A percentile compares a stretch with the other conserved stretches of the same genome.
phyloP scores from a whole-genome alignment of 2,113 vertebrate genomes.

The Callorhinus ursinus region DNA sequence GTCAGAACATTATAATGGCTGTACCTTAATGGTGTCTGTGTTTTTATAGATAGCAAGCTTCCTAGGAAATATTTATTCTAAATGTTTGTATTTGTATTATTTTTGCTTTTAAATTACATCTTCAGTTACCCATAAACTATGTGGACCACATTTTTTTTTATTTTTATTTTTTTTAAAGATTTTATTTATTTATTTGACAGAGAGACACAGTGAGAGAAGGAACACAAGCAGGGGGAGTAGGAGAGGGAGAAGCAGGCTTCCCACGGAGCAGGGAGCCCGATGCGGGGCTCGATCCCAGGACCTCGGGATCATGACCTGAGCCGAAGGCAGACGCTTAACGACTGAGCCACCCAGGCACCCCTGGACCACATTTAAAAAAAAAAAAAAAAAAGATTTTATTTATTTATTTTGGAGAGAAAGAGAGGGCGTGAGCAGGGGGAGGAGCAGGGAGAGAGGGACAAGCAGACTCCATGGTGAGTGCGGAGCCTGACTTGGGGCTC shows the following conservation, averaged over 20 bases:
- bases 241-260: too few relatives aligned
- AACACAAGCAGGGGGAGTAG: too few relatives aligned
- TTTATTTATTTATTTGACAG: background rate
- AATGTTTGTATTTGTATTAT: slow-evolving; percentile 12
- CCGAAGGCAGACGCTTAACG: too few relatives aligned
- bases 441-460: background rate
- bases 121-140: background rate
- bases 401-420: background rate
- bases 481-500: background rate
- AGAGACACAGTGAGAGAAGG: too few relatives aligned
- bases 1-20: background rate
- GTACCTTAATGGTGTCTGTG: background rate
- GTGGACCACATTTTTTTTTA: background rate
- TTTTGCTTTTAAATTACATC: slow-evolving; percentile 38
- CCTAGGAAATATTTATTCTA: slow-evolving; percentile 29
- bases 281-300: too few relatives aligned
- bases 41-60: background rate
- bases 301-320: too few relatives aligned
- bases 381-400: background rate
- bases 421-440: background rate
- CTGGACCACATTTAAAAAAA: background rate
- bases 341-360: too few relatives aligned
- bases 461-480: background rate
- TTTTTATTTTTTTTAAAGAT: background rate
- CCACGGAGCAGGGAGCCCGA: too few relatives aligned